These are phyloP conservation scores for Antechinus flavipes DNA, from an alignment of 2,113 vertebrate genomes.

Conservation along the genomic window DNA sequence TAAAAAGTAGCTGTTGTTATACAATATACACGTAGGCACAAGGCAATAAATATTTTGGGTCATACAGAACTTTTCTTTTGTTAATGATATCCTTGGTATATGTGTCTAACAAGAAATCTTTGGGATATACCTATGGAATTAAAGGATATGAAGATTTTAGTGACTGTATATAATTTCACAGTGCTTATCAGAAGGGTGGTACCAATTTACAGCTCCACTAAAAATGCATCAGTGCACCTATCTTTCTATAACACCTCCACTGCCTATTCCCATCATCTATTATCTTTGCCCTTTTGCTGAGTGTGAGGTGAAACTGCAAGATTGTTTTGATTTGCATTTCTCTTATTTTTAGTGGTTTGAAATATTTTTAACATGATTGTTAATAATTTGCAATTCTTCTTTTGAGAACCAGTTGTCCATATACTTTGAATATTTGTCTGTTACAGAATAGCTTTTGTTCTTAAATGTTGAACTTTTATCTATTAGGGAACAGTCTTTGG, in stretches of 20 bases:
- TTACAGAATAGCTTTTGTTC: not conserved
- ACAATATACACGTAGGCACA: not conserved
- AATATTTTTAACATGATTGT: not conserved
- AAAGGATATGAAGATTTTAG: not conserved
- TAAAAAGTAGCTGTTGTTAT: not conserved
- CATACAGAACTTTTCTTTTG: not conserved
- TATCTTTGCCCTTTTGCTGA: not conserved
- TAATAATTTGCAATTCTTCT: not conserved
- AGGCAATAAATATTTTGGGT: not conserved
- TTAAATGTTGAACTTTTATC: not conserved
- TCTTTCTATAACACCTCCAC: not conserved
- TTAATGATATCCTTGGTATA: not conserved
- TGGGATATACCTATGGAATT: not conserved
- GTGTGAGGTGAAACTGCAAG: not conserved
- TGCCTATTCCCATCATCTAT: not conserved
- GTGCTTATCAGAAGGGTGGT: not conserved
- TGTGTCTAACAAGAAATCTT: not conserved
- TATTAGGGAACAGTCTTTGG: not conserved
- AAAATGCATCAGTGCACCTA: not conserved
- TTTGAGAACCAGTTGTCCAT: not conserved
- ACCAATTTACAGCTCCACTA: not conserved
- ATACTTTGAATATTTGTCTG: not conserved
- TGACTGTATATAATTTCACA: not conserved
- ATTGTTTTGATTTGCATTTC: not conserved
- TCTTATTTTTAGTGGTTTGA: not conserved